A percentile compares a stretch with the other conserved stretches of the same genome.
Conservation (phyloP, 2,113 vertebrate species). For the Phrynosoma platyrhinos region DNA sequence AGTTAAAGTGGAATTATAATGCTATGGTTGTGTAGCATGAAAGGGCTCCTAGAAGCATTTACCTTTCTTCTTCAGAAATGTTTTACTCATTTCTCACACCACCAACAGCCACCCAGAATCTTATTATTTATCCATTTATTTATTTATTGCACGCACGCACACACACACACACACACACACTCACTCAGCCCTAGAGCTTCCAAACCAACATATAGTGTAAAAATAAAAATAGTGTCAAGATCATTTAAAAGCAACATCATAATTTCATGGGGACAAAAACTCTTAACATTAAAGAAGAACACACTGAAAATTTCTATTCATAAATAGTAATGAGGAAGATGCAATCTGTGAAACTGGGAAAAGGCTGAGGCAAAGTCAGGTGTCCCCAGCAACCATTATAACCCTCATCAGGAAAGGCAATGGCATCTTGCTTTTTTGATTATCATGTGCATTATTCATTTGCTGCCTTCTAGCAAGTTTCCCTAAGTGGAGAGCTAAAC, state of each 20-base stretch:
- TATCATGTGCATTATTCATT: constrained; percentile 1
- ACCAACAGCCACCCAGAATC: background rate
- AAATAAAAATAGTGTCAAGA: background rate
- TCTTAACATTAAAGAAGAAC: background rate
- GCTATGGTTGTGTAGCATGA: too few species aligned
- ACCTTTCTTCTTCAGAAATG: background rate
- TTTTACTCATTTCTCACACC: too few species aligned
- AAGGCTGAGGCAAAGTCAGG: background rate
- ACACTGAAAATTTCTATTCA: background rate
- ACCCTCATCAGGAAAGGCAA: background rate
- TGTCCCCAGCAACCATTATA: background rate
- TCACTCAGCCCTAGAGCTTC: background rate
- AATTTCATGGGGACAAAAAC: background rate
- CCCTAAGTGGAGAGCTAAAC: background rate
- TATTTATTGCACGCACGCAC: too few species aligned
- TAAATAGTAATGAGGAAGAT: background rate
- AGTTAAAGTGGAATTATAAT: too few species aligned
- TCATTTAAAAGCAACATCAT: background rate
- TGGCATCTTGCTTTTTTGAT: background rate
- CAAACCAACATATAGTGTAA: background rate
- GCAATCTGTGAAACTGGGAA: background rate
- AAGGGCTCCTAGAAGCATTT: background rate
- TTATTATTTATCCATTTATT: background rate
- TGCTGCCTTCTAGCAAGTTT: background rate
- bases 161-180: background rate